A percentile compares a stretch with the other conserved stretches of the same genome.
Evolutionary conservation across 2,888 invertebrate species (phyloP).

Genomic region (Clusia tigrina): DNA sequence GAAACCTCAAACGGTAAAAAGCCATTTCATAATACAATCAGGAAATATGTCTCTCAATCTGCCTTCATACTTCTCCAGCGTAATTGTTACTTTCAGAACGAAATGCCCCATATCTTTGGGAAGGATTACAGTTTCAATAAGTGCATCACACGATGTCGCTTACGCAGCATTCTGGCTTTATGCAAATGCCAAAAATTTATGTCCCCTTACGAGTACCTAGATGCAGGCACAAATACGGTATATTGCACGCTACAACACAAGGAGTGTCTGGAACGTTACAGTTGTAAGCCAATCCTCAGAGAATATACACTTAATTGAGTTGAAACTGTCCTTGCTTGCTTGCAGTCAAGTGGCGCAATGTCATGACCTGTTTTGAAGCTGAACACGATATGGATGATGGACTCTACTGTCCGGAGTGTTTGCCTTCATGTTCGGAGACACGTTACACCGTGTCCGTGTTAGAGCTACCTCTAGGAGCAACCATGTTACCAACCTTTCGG

Average conservation of each 20-base stretch:
- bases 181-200: slow-evolving; percentile 71
- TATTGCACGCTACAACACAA: slow-evolving; percentile 55
- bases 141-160: slow-evolving; percentile 69
- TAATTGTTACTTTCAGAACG: slow-evolving; percentile 68
- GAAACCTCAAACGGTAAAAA: slow-evolving; percentile 30
- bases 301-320: slow-evolving; percentile 33
- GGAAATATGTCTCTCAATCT: neutral
- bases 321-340: slow-evolving; percentile 16
- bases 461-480: slow-evolving; percentile 41
- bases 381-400: slow-evolving; percentile 66
- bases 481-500: slow-evolving; percentile 28
- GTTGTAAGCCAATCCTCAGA: slow-evolving; percentile 58
- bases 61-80: slow-evolving; percentile 57
- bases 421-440: slow-evolving; percentile 68
- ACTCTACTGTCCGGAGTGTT: slow-evolving; percentile 67
- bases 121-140: slow-evolving; percentile 69
- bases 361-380: too few species aligned
- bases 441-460: slow-evolving; percentile 65
- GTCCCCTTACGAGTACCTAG: slow-evolving; percentile 40
- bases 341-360: slow-evolving; percentile 64
- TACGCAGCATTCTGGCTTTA: slow-evolving; percentile 65
- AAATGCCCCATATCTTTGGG: slow-evolving; percentile 59
- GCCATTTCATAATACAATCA: neutral
- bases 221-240: slow-evolving; percentile 35
- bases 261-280: slow-evolving; percentile 66